Evolutionary conservation across 2,113 vertebrate genomes (phyloP), one percentile per base, ranked within the genome.

Genomic region (Upupa epops): DNA sequence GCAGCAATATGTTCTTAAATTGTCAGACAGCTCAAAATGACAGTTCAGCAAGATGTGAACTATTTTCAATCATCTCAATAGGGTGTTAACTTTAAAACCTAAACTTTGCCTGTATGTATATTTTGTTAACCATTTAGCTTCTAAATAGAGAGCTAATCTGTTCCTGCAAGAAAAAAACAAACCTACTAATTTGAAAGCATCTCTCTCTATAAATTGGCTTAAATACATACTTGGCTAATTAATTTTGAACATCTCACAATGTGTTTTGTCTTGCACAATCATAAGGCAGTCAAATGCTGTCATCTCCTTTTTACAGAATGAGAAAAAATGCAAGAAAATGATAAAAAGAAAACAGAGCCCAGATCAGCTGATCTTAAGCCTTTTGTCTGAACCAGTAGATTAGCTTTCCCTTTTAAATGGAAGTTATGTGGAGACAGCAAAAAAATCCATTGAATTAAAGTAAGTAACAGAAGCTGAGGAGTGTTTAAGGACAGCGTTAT

Each of bases 1-100:
- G 93, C 96, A 94, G 90, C 93, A 96, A 95, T 96, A 95, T 96
- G 94, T 96, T 96, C 90, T 95, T 96, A 95, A 96, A 95, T 92
- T 95, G 94, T 94, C 94, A 96, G 94, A 93, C 88, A 93, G 90
- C 92, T 94, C 90, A 92, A 93, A 96, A 96, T 95, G 92, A 96
- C 91, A 96, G 86, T 93, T 95, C 92, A 96, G 95, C 91, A 95
- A 95, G 90, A 95, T 93, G 89, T 85, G 88, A 96, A 96, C 95
- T 95, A 96, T 95, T 94, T 94, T 96, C 91, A 96, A 91, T 96
- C 95, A 94, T 94, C 86, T 95, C 95, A 95, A 95, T 94, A 95
- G 94, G 83, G 93, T 95, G 92, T 95, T 95, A 94, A 92, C 78
- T 92, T 86, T 91, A 83, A 96, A 96, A 91, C 63, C 81, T 90